Base-by-base conservation (phyloP, 2,888 invertebrate genomes). In the Epistrophella euchroma region DNA sequence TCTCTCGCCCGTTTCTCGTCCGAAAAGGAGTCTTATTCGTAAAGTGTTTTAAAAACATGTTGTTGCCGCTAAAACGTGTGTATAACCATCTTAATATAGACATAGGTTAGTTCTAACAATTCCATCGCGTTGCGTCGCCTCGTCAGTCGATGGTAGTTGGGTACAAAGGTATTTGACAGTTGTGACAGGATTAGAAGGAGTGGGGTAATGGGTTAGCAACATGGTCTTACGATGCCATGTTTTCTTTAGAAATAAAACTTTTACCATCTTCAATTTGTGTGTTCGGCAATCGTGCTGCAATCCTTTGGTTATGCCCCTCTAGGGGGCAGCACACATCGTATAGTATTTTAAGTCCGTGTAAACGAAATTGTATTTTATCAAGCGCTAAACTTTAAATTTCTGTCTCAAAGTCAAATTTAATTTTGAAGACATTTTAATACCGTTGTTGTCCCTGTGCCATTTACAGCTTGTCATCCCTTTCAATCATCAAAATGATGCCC, bases 41-140 rank as follows among this genome's bases (percentile, higher is more conserved):
- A 71, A 79, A 84, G 79, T 84, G 84, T 79, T 84, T 79, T 71
- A 58, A 79, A 84, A 84, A 84, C 84, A 84, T 84, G 66, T 79
- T 75, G 75, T 75, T 79, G 71, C 66, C 64, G 64, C 56, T 58
- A 79, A 78, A 74, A 71, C 74, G 75, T 84, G 79, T 79, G 52
- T 71, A 28, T 28, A 79, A 71, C 72, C 62, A 64, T 32, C 47
- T 45, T 45, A 62, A 72, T 60, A 60, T 28, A 28, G 52, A 52
- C 28, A 52, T 28, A 55, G 58, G 64, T 70, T 56, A 62, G 64
- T 43, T 62, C 32, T 25, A 55, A 68, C 73, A 55, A 83, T 60
- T 17, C 72, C 68, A 28, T 19, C 10, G 17, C 17, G 32, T 56
- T n/a, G 17, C n/a, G 37, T 50, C 17, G 17, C 19, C 11, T 22